Evolutionary conservation across 2,113 vertebrate species (phyloP), one percentile per base, ranked within the genome.

Genomic region (Neotragus pygmaeus): DNA sequence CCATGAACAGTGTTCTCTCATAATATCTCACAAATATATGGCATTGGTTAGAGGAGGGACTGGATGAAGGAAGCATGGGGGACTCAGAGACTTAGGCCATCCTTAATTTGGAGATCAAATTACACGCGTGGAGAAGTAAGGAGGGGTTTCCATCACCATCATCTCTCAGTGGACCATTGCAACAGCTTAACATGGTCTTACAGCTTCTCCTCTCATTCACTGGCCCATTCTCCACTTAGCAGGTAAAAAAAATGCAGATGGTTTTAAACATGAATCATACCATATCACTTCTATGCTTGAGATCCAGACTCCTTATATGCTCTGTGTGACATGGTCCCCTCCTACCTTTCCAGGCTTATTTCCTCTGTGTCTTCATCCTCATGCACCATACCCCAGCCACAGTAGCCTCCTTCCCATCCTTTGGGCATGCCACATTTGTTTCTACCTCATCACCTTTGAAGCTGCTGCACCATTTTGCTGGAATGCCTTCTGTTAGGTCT

Each of bases 331-430:
- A 33, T 6, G 33, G 13, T 43, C 43, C 33, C 23, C 23, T 81
- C 70, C 27, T 49, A 3, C 17, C 4, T 78, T 30, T 66, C 64
- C 7, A 6, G 11, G 14, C 17, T 33, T 11, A 13, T 43, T 73
- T 17, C 88, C 19, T 55, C 36, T 3, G 0, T 3, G 45, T 25
- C 9, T 39, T 57, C 33, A 39, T 15, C 36, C 27, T 57, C 45
- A 3, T 3, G 3, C 12, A 1, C 51, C 9, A 0, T 1, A 6
- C 25, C 39, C n/a, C n/a, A 5, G 39, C 6, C 4, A 10, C 7
- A 1, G 30, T 3, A 27, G 13, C 25, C 25, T 55, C n/a, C 47
- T 73, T 53, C 15, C 58, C 33, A 3, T 9, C 49, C 30, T 84
- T 23, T 57, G 70, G 43, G 28, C 3, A 0, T 1, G 43, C 1